Base-by-base conservation (phyloP, 1,140 invertebrate genomes). In the Andricus grossulariae region DNA sequence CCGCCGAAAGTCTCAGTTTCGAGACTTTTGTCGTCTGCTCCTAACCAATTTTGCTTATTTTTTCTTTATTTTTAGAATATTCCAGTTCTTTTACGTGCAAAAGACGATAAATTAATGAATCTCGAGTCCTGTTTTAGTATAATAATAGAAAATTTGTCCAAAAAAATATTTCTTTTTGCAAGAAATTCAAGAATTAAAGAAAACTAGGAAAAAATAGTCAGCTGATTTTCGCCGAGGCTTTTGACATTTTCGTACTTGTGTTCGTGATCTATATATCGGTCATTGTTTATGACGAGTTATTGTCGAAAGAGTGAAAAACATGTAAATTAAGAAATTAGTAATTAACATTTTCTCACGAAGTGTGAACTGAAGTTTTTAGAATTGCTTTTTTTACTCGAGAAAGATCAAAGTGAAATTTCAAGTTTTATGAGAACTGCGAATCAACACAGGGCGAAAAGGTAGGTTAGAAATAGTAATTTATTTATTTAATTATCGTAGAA, bases 261-360 rank as follows among this genome's bases (percentile, higher is more conserved):
- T 55, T 55, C 19, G 52, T 55, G 52, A 19, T 19, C n/a, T 18
- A 19, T 19, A 55, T 19, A n/a, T 55, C 25, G 52, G n/a, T 55
- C 52, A 55, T 55, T 55, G 54, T 55, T 55, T 55, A 55, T 55
- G 54, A 55, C 54, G n/a, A 13, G n/a, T 55, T 55, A 18, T 19
- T 32, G 19, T 45, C 7, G 39, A 45, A 45, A 60, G 13, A 16
- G 21, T 32, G 15, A 45, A 16, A 66, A 66, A 66, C 32, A 66
- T 66, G 60, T 66, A 66, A 66, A 66, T 66, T n/a, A 66, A 66
- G 60, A 15, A 32, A 45, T 32, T 16, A 66, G 21, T 39, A 66
- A 66, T 66, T 66, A 66, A 66, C 25, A 66, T 45, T 66, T 39
- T 66, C 25, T n/a, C 60, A 66, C 12, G 5, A 66, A 66, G 15